phyloP scores from a whole-genome alignment of 2,888 invertebrate species.

The Agriopis leucophaearia region DNA sequence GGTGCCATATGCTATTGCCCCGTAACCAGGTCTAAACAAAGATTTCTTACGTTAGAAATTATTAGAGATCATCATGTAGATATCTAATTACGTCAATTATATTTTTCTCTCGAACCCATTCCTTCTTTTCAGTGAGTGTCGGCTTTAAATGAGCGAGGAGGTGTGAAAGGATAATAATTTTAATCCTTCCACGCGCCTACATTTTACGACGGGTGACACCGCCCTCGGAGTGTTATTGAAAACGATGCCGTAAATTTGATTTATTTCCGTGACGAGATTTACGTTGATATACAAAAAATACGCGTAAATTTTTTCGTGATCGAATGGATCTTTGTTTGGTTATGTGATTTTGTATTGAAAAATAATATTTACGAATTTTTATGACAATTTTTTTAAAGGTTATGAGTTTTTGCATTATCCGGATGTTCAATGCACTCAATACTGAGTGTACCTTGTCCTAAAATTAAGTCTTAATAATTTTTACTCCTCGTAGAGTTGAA shows the following conservation, averaged over 20 bases:
- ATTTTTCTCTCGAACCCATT: neutral
- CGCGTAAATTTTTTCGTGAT: slow-evolving; percentile 40
- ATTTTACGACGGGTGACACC: slow-evolving; percentile 52
- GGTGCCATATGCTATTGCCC: too few relatives aligned
- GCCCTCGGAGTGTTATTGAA: slow-evolving; percentile 58
- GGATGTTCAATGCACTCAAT: too few relatives aligned
- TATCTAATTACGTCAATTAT: neutral
- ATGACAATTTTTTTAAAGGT: too few relatives aligned
- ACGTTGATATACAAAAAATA: slow-evolving; percentile 47
- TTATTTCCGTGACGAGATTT: slow-evolving; percentile 60
- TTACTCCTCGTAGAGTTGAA: too few relatives aligned
- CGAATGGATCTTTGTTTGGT: slow-evolving; percentile 39
- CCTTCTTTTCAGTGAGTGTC: slow-evolving; percentile 8
- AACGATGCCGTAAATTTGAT: slow-evolving; percentile 65
- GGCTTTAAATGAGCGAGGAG: slow-evolving; percentile 39
- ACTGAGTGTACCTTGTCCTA: too few relatives aligned
- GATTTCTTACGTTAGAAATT: neutral
- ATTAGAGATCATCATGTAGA: neutral
- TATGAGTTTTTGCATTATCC: too few relatives aligned
- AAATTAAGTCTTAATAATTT: too few relatives aligned
- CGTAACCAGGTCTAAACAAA: neutral
- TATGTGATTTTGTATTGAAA: neutral
- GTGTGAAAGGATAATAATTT: slow-evolving; percentile 51
- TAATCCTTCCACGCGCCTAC: slow-evolving; percentile 54
- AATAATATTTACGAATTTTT: neutral